A percentile compares a stretch with the other conserved stretches of the same genome.
These are phyloP conservation scores for Xestia xanthographa DNA, from an alignment of 2,888 invertebrate species.

Conservation along the genomic window DNA sequence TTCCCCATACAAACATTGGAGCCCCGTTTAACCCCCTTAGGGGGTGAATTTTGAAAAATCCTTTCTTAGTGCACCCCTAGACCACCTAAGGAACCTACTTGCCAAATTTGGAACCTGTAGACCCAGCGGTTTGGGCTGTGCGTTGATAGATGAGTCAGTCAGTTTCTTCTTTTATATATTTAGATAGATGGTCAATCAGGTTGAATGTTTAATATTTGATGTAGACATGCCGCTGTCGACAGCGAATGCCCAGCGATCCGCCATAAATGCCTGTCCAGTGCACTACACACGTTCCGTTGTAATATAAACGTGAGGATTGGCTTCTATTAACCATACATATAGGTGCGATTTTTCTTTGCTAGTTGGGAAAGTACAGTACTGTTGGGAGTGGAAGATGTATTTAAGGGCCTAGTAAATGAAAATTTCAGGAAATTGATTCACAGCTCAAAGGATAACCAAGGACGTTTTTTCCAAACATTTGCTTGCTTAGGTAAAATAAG, in stretches of 20 bases:
- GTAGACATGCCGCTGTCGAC: conserved; percentile 1
- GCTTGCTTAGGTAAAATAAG: neutral
- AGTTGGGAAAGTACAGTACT: neutral
- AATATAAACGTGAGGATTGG: neutral
- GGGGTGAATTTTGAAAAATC: no score
- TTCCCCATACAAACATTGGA: no score
- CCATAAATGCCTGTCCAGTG: conserved; percentile 13
- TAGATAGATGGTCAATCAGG: conserved; percentile 28
- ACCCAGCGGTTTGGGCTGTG: no score
- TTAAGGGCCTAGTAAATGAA: no score
- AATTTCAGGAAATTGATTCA: neutral
- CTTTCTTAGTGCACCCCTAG: no score
- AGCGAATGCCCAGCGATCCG: conserved; percentile 15
- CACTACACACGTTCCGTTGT: conserved; percentile 19
- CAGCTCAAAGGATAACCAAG: neutral
- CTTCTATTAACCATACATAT: neutral
- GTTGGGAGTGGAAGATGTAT: neutral
- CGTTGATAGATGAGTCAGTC: no score
- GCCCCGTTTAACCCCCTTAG: no score
- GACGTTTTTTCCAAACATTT: neutral
- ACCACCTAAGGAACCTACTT: no score
- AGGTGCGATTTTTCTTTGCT: neutral
- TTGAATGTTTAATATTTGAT: conserved; percentile 25
- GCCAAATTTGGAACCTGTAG: no score
- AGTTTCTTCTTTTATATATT: no score